A percentile compares a stretch with the other conserved stretches of the same genome.
phyloP scores from a whole-genome alignment of 2,888 invertebrate species.

The Dioctria linearis region DNA sequence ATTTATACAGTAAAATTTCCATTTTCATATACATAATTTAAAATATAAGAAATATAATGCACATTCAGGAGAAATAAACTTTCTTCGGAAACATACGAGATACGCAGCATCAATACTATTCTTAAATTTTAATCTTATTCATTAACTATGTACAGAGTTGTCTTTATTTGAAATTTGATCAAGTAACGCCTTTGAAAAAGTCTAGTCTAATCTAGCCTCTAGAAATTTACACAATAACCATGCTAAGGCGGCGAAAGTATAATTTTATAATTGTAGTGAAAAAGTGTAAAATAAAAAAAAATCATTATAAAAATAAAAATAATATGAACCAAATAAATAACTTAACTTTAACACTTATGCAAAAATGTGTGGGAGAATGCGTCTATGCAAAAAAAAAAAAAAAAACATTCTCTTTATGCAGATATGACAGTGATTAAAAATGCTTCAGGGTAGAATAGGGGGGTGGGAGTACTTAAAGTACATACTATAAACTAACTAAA shows the following conservation, averaged over 20 bases:
- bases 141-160: not conserved
- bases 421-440: slow-evolving; percentile 1
- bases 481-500: slow-evolving; percentile 15
- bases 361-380: slow-evolving; percentile 1
- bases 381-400: not conserved
- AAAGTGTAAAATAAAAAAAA: not conserved
- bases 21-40: not conserved
- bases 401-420: not conserved
- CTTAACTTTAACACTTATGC: slow-evolving; percentile 2
- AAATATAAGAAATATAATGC: slow-evolving; percentile 2
- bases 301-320: not conserved
- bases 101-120: not conserved
- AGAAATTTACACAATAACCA: not conserved
- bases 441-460: not conserved
- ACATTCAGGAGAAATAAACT: not conserved
- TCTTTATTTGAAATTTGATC: slow-evolving; percentile 6
- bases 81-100: not conserved
- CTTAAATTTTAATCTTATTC: not conserved
- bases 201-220: slow-evolving; percentile 20
- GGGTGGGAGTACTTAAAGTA: slow-evolving; percentile 30
- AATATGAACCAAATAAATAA: slow-evolving; percentile 30
- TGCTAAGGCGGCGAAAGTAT: too few relatives aligned
- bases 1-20: slow-evolving; percentile 9
- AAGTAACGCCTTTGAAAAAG: not conserved
- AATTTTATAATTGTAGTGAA: not conserved